These are phyloP conservation scores for Nyctereutes procyonoides DNA, from an alignment of 2,113 vertebrate genomes.

Conservation along the genomic window DNA sequence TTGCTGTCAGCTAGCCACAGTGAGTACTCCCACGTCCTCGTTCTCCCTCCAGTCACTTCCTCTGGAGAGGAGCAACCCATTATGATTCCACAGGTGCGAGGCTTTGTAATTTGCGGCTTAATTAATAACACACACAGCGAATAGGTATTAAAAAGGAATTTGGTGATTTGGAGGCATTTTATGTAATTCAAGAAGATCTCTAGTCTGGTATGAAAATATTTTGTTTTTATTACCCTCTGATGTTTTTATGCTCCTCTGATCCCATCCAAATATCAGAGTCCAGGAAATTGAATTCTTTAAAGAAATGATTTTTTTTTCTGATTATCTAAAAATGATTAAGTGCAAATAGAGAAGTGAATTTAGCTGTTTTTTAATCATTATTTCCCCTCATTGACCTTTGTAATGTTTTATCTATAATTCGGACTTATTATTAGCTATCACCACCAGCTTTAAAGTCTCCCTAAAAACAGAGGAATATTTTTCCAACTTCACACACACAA, in stretches of 20 bases:
- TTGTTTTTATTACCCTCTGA: neutral
- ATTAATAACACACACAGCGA: neutral
- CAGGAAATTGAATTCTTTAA: neutral
- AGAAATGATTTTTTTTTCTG: neutral
- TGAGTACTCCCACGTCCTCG: conserved; percentile 51
- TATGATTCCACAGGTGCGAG: neutral
- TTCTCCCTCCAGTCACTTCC: neutral
- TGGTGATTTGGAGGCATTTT: neutral
- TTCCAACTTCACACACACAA: neutral
- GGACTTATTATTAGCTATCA: neutral
- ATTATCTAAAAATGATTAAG: neutral
- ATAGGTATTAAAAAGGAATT: neutral
- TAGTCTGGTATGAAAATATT: neutral
- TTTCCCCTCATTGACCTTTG: neutral
- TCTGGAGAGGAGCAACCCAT: neutral
- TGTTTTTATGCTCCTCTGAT: neutral
- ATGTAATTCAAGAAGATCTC: neutral
- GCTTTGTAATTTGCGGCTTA: neutral
- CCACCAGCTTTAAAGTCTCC: neutral
- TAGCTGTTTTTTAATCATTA: neutral
- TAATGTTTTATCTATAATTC: neutral
- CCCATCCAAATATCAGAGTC: neutral
- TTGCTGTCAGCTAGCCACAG: neutral
- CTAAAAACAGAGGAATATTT: conserved; percentile 31
- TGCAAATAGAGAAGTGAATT: neutral